phyloP scores from a whole-genome alignment of 2,113 vertebrate genomes.

The Ovibos moschatus region DNA sequence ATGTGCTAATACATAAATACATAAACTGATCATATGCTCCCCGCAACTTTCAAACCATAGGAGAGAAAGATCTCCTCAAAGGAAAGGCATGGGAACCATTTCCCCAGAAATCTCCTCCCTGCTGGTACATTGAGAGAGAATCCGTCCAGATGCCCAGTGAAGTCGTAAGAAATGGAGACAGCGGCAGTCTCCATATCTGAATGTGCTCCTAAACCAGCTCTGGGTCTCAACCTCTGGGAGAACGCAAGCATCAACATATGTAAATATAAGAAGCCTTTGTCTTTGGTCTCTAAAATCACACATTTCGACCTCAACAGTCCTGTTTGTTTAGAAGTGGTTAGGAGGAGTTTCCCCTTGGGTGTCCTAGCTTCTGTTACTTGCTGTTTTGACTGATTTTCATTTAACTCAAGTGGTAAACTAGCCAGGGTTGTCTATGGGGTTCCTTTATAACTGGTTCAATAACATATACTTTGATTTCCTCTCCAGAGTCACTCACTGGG shows the following conservation, averaged over 20 bases:
- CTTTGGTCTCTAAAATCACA: background rate
- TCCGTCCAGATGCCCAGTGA: accelerated
- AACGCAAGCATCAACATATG: accelerated
- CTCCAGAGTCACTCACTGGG: background rate
- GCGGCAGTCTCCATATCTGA: background rate
- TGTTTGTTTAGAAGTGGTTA: background rate
- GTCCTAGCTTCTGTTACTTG: background rate
- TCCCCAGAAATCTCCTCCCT: background rate
- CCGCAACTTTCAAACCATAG: background rate
- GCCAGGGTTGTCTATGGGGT: no score
- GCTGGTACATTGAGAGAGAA: accelerated
- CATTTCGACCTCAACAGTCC: background rate
- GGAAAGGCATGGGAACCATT: background rate
- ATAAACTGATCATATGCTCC: background rate
- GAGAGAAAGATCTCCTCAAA: background rate
- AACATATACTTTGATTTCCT: background rate
- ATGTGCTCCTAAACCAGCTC: background rate
- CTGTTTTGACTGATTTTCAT: background rate
- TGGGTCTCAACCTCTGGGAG: background rate
- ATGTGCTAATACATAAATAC: background rate
- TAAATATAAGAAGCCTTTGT: no score
- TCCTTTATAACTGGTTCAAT: background rate
- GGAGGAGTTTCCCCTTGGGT: background rate
- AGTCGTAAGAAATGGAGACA: background rate
- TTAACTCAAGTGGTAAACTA: background rate